Percentiles rank a stretch among this genome's conserved stretches.
These are phyloP conservation scores for Acanthis flammea DNA, from an alignment of 2,797 vertebrate genomes.

Conservation along the genomic window DNA sequence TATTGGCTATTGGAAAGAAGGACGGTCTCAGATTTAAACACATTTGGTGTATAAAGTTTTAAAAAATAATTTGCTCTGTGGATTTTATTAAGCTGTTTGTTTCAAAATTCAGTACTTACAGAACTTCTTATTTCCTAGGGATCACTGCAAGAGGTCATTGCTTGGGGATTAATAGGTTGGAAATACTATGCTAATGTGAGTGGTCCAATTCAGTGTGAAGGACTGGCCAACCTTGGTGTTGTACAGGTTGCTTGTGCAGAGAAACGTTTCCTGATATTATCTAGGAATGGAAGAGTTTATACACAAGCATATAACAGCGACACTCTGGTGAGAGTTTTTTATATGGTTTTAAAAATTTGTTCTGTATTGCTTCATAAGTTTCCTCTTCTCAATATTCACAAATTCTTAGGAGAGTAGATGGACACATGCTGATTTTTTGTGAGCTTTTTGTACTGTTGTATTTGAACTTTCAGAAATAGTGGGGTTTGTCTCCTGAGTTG, in stretches of 20 bases:
- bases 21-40: not conserved
- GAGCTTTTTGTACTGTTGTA: not conserved
- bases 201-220: slow-evolving; percentile 93
- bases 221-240: slow-evolving; percentile 89
- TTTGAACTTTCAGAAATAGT: not conserved
- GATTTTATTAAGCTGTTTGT: not conserved
- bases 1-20: not conserved
- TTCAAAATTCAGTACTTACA: not conserved
- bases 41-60: not conserved
- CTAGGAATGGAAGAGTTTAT: slow-evolving; percentile 91
- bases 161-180: slow-evolving; percentile 98
- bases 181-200: slow-evolving; percentile 94
- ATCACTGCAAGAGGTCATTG: slow-evolving; percentile 93
- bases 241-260: slow-evolving; percentile 94
- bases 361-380: not conserved
- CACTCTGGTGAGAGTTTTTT: slow-evolving; percentile 82
- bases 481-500: not conserved
- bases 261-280: slow-evolving; percentile 92
- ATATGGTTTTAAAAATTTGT: not conserved
- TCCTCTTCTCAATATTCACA: not conserved
- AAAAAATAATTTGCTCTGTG: not conserved
- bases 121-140: slow-evolving; percentile 77
- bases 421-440: not conserved
- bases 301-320: slow-evolving; percentile 95
- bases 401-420: not conserved